Conservation (phyloP, 2,888 invertebrate genomes). For the Bombyx huttoni region DNA sequence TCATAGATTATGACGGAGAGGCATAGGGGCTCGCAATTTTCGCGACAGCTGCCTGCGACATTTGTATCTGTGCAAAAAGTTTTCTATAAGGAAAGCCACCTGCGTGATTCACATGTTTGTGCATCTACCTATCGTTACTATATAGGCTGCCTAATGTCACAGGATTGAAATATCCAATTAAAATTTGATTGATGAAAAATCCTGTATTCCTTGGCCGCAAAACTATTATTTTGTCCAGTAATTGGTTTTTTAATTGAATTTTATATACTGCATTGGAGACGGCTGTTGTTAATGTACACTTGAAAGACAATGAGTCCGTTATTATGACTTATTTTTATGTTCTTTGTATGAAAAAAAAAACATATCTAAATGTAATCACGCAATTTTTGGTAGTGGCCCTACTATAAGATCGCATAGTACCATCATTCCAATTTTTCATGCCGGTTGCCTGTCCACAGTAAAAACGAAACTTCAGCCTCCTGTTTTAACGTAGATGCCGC, state of each 20-base stretch:
- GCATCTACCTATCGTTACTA: neutral
- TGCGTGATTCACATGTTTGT: conserved; percentile 23
- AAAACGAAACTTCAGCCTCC: no score
- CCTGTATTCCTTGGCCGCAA: neutral
- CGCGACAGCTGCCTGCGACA: conserved; percentile 39
- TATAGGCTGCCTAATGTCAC: neutral
- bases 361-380: no score
- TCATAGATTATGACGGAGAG: conserved; percentile 57
- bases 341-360: no score
- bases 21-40: conserved; percentile 68
- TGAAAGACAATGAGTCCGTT: no score
- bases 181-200: neutral
- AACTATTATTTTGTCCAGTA: neutral
- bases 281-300: no score
- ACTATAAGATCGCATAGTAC: no score
- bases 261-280: no score
- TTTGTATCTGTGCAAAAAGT: conserved; percentile 64
- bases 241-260: neutral
- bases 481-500: no score
- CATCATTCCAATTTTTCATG: no score
- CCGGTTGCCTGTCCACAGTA: no score
- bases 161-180: neutral
- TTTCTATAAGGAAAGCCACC: conserved; percentile 58
- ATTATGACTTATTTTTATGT: no score
- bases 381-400: no score